Conservation (phyloP, 2,113 vertebrate species). For the Alosa alosa region DNA sequence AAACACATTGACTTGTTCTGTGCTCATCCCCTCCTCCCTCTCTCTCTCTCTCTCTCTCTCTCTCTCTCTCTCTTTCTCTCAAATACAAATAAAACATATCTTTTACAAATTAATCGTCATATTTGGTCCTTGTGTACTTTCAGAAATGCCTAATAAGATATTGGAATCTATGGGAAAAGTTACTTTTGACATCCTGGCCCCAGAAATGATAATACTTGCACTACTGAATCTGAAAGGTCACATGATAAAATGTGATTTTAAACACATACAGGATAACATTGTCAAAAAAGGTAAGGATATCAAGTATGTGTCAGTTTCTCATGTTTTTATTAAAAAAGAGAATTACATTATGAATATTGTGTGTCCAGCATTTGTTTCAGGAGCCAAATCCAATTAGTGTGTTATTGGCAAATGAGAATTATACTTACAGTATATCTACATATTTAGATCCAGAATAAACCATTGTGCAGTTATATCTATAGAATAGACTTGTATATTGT, state of each 20-base stretch:
- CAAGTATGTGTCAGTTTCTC: not conserved
- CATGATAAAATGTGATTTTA: no score
- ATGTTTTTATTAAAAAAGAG: not conserved
- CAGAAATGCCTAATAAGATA: not conserved
- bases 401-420: not conserved
- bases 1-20: constrained; percentile 22
- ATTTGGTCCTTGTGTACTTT: not conserved
- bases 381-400: not conserved
- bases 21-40: constrained; percentile 40
- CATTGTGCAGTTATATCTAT: not conserved
- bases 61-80: not conserved
- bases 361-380: not conserved
- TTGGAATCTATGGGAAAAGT: no score
- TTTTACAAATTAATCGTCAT: not conserved
- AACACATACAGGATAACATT: no score
- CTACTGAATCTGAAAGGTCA: no score
- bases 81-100: constrained; percentile 7
- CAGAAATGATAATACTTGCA: no score
- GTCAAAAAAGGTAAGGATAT: not conserved
- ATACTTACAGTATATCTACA: no score
- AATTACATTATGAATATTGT: no score
- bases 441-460: no score
- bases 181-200: no score
- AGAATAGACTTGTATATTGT: not conserved
- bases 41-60: constrained; percentile 34